These are phyloP conservation scores for Papilio xuthus DNA, from an alignment of 1,140 invertebrate genomes.

Conservation along the genomic window DNA sequence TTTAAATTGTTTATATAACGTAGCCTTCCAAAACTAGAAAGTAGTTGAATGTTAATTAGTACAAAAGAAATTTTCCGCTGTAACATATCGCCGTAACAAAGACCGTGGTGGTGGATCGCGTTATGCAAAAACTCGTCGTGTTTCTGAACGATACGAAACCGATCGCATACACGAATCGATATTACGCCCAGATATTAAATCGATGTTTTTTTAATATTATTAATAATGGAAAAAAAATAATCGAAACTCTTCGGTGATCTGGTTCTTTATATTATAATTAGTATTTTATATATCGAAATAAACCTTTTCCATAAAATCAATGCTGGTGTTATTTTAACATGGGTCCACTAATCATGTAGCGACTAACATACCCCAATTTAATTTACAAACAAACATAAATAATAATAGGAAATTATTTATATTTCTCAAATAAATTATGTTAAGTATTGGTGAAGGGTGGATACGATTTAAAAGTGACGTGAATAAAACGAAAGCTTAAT, in stretches of 20 bases:
- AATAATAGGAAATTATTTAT: not conserved
- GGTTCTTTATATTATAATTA: constrained; percentile 73
- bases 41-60: constrained; percentile 56
- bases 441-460: constrained; percentile 62
- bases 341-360: constrained; percentile 76
- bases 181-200: constrained; percentile 35
- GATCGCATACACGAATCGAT: constrained; percentile 9
- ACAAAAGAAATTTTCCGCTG: constrained; percentile 62
- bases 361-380: constrained; percentile 75
- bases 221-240: constrained; percentile 42
- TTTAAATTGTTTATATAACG: constrained; percentile 42
- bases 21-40: constrained; percentile 58
- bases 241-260: constrained; percentile 71
- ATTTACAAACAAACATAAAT: constrained; percentile 49
- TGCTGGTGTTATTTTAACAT: constrained; percentile 80
- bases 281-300: constrained; percentile 79
- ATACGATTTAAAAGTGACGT: constrained; percentile 46
- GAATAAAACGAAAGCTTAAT: constrained; percentile 57
- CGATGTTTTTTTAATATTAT: constrained; percentile 42
- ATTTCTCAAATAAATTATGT: constrained; percentile 39
- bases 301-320: constrained; percentile 81
- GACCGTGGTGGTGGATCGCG: constrained; percentile 69
- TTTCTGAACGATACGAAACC: constrained; percentile 25
- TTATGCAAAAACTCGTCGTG: constrained; percentile 46
- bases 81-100: constrained; percentile 69